A percentile compares a stretch with the other conserved stretches of the same genome.
Conservation (phyloP, 2,797 vertebrate genomes). For the Pangasius krempfi region DNA sequence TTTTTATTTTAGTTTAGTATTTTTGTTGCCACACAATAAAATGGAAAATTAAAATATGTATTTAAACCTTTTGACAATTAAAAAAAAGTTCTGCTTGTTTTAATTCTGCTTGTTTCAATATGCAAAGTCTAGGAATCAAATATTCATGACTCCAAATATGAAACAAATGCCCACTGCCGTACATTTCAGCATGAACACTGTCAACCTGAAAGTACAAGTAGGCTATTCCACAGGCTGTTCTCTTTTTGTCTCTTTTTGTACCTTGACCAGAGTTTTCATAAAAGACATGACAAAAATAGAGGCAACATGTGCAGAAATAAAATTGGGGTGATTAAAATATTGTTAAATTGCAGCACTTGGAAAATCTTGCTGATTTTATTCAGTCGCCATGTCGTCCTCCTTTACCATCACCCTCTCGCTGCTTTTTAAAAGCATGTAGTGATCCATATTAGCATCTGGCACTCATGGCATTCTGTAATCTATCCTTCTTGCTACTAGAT, state of each 20-base stretch:
- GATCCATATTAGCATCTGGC: background rate
- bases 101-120: background rate
- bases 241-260: background rate
- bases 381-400: background rate
- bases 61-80: background rate
- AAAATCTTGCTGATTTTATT: background rate
- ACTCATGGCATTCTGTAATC: background rate
- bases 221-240: background rate
- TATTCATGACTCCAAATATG: background rate
- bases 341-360: background rate
- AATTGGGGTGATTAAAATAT: background rate
- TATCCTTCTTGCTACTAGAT: background rate
- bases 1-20: background rate
- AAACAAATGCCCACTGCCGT: background rate
- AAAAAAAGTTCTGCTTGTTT: too few relatives aligned
- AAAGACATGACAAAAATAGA: background rate
- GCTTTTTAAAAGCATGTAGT: background rate
- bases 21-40: background rate
- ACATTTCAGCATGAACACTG: background rate
- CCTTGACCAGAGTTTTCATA: background rate
- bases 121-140: background rate
- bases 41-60: background rate
- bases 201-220: conserved; percentile 2
- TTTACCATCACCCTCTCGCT: background rate
- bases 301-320: background rate